Evolutionary conservation across 2,888 invertebrate genomes (phyloP).

Genomic region (Orthosia incerta): DNA sequence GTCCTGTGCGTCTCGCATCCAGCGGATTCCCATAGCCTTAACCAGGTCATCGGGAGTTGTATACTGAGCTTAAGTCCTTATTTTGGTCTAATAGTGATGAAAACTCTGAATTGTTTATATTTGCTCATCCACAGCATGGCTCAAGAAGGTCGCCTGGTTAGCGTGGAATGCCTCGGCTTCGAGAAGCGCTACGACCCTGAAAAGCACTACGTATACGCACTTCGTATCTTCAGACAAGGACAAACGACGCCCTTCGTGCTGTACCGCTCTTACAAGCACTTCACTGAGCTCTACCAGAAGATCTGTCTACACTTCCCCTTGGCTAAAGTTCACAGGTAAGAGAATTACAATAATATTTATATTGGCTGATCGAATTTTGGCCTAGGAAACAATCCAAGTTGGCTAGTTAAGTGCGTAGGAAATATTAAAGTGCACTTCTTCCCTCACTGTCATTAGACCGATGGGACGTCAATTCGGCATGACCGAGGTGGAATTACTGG

Average conservation of each 20-base stretch:
- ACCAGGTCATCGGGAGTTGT: too few species aligned
- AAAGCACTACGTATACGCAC: slow-evolving; percentile 98
- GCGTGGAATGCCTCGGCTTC: slow-evolving; percentile 96
- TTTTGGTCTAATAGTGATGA: neutral
- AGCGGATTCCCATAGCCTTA: too few species aligned
- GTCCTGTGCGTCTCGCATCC: too few species aligned
- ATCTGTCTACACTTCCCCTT: slow-evolving; percentile 97
- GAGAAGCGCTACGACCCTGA: slow-evolving; percentile 99
- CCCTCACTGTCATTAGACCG: too few species aligned
- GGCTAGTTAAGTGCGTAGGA: too few species aligned
- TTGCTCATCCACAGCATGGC: slow-evolving; percentile 91
- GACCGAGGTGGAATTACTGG: neutral
- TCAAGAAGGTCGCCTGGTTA: slow-evolving; percentile 96
- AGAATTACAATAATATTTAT: neutral
- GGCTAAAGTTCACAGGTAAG: slow-evolving; percentile 97
- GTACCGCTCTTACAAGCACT: slow-evolving; percentile 98
- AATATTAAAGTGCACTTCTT: neutral
- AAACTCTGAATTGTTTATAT: neutral
- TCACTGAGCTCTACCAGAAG: slow-evolving; percentile 98
- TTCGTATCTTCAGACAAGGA: slow-evolving; percentile 95
- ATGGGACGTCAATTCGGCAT: neutral
- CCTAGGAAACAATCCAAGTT: too few species aligned
- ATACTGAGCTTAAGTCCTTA: too few species aligned
- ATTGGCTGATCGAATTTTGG: too few species aligned
- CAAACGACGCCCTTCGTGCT: slow-evolving; percentile 97